Conservation (phyloP, 2,888 invertebrate species). For the Hypercompe scribonia region DNA sequence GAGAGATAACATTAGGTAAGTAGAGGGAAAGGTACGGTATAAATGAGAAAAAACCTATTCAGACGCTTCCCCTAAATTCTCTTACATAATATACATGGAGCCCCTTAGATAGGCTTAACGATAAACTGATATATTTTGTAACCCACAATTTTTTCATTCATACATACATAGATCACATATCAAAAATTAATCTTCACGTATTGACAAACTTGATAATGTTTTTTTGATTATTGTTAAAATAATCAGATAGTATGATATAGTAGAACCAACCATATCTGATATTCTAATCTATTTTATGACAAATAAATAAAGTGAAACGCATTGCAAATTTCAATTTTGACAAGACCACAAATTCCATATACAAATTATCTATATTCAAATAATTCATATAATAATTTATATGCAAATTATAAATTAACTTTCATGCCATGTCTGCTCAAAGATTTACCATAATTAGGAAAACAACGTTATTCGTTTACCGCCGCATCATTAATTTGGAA, state of each 20-base stretch:
- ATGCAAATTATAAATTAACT: not conserved
- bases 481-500: not conserved
- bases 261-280: not conserved
- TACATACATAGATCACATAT: too few species aligned
- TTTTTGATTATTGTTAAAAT: not conserved
- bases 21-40: too few species aligned
- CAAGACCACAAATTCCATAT: not conserved
- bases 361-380: too few species aligned
- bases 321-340: not conserved
- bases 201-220: not conserved
- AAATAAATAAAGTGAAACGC: not conserved
- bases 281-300: not conserved
- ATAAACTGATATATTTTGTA: not conserved
- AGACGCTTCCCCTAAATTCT: too few species aligned
- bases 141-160: too few species aligned
- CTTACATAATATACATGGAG: not conserved
- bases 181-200: too few species aligned
- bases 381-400: too few species aligned
- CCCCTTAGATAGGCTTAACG: not conserved
- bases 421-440: not conserved
- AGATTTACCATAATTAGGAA: not conserved
- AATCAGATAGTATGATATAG: not conserved
- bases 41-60: too few species aligned
- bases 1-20: too few species aligned
- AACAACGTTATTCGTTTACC: not conserved